These are phyloP conservation scores for Pecten maximus DNA, from an alignment of 2,888 invertebrate species.

Conservation along the genomic window DNA sequence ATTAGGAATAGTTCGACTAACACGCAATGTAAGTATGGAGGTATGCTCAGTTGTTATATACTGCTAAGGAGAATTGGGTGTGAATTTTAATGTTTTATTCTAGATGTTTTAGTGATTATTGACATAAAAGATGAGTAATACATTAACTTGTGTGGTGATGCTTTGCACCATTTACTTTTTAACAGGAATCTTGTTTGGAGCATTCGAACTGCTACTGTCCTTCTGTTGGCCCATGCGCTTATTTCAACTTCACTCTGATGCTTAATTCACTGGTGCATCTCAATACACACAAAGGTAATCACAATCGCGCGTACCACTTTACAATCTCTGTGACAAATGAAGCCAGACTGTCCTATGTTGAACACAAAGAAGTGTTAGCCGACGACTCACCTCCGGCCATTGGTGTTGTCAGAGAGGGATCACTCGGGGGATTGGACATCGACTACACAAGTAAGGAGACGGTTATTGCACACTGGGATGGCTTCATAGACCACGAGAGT, in stretches of 20 bases:
- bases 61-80: too few relatives aligned
- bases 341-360: conserved; percentile 59
- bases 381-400: conserved; percentile 67
- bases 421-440: conserved; percentile 11
- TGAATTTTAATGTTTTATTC: too few relatives aligned
- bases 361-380: conserved; percentile 63
- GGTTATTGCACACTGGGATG: conserved; percentile 40
- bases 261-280: conserved; percentile 57
- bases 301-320: conserved; percentile 67
- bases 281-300: conserved; percentile 59
- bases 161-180: too few relatives aligned
- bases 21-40: background rate
- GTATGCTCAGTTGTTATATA: too few relatives aligned
- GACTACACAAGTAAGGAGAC: conserved; percentile 37
- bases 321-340: conserved; percentile 64
- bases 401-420: conserved; percentile 63
- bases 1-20: conserved; percentile 26
- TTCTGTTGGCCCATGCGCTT: conserved; percentile 59
- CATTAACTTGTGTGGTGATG: too few relatives aligned
- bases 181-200: conserved; percentile 26
- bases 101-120: too few relatives aligned
- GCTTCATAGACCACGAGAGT: conserved; percentile 51
- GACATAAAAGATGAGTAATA: too few relatives aligned
- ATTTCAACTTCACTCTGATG: conserved; percentile 54
- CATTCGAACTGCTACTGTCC: conserved; percentile 63